Percentiles rank a stretch among this genome's conserved stretches.
Evolutionary conservation across 2,797 vertebrate species (phyloP).

Genomic region (Microctenopoma lineatum): DNA sequence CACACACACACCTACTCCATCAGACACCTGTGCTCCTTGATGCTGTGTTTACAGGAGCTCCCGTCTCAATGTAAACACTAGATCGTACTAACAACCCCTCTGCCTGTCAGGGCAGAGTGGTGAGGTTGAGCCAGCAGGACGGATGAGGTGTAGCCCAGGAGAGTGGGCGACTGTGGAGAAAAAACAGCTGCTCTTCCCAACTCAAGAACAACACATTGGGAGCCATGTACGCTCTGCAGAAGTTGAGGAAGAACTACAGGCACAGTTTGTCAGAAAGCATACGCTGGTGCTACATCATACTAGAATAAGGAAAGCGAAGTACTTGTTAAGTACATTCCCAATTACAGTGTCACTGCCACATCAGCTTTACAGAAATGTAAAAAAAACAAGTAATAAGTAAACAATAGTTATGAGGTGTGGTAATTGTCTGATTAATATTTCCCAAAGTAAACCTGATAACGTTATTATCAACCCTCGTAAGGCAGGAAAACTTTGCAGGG

Average conservation of each 20-base stretch:
- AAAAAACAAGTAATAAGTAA: background rate
- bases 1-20: constrained; percentile 50
- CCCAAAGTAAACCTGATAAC: constrained; percentile 1
- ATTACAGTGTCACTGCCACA: background rate
- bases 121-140: constrained; percentile 54
- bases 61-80: constrained; percentile 72
- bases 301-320: background rate
- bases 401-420: background rate
- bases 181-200: constrained; percentile 71
- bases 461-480: constrained; percentile 6
- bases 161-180: constrained; percentile 58
- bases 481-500: constrained; percentile 31
- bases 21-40: constrained; percentile 71
- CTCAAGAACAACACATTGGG: constrained; percentile 5
- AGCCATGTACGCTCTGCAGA: background rate
- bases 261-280: background rate
- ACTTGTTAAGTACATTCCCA: background rate
- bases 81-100: constrained; percentile 59
- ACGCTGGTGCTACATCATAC: background rate
- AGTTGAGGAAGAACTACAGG: constrained; percentile 14
- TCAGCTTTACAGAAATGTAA: background rate
- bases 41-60: constrained; percentile 66
- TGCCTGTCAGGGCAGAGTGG: constrained; percentile 50
- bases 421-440: background rate
- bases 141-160: constrained; percentile 66